phyloP scores from a whole-genome alignment of 2,113 vertebrate genomes.

The Zapornia atra region DNA sequence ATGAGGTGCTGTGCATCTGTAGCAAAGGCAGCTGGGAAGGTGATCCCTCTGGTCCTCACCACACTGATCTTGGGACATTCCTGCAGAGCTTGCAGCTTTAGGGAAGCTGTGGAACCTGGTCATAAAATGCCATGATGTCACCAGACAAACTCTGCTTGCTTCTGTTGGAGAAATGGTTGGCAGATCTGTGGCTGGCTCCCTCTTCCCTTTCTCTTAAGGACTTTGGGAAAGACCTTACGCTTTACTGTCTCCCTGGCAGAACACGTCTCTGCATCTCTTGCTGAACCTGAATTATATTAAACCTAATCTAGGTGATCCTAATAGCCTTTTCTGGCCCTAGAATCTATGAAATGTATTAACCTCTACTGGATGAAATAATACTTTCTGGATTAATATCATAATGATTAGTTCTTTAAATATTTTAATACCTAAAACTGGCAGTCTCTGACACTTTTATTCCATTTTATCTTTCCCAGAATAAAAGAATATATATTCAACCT shows the following conservation, averaged over 20 bases:
- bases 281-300: constrained; percentile 11
- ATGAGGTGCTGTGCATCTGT: accelerated
- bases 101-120: neutral
- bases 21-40: neutral
- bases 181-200: neutral
- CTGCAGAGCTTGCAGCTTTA: neutral
- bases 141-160: accelerated
- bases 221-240: neutral
- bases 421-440: neutral
- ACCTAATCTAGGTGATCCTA: neutral
- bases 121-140: accelerated
- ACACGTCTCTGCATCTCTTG: neutral
- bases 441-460: neutral
- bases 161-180: neutral
- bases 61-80: accelerated
- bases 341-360: constrained; percentile 8
- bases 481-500: neutral
- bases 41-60: neutral
- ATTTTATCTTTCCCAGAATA: neutral
- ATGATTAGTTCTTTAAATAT: constrained; percentile 44
- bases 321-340: neutral
- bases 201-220: neutral
- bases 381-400: neutral
- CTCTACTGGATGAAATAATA: neutral
- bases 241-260: neutral